Percentiles rank a stretch among this genome's conserved stretches.
Conservation (phyloP, 2,113 vertebrate genomes). For the Crocuta crocuta region DNA sequence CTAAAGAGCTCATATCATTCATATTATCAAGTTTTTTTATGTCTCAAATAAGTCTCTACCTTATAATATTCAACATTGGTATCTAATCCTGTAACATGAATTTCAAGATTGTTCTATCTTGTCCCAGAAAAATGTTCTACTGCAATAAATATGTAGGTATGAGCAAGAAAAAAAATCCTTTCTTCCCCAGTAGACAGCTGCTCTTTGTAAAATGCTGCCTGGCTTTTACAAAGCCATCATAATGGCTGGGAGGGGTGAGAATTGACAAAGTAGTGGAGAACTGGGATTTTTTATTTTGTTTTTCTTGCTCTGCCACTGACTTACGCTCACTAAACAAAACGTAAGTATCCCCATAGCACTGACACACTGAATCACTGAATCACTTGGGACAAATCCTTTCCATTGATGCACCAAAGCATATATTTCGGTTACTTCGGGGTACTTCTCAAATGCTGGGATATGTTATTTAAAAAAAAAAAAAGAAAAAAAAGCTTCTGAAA, state of each 20-base stretch:
- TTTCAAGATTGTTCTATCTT: not conserved
- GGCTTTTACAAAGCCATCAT: not conserved
- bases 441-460: not conserved
- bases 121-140: not conserved
- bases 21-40: not conserved
- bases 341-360: not conserved
- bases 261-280: not conserved
- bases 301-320: not conserved
- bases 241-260: not conserved
- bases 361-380: not conserved
- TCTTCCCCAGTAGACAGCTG: not conserved
- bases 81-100: not conserved
- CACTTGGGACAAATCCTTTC: not conserved
- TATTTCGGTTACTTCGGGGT: not conserved
- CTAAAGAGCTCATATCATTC: not conserved
- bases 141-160: not conserved
- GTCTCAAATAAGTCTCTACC: not conserved
- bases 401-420: not conserved
- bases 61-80: not conserved
- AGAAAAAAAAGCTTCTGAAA: not conserved
- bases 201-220: not conserved
- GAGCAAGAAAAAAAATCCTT: not conserved
- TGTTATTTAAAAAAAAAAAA: not conserved
- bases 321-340: conserved; percentile 1
- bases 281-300: not conserved